Conservation (phyloP, 2,888 invertebrate genomes). For the Hydraecia micacea region DNA sequence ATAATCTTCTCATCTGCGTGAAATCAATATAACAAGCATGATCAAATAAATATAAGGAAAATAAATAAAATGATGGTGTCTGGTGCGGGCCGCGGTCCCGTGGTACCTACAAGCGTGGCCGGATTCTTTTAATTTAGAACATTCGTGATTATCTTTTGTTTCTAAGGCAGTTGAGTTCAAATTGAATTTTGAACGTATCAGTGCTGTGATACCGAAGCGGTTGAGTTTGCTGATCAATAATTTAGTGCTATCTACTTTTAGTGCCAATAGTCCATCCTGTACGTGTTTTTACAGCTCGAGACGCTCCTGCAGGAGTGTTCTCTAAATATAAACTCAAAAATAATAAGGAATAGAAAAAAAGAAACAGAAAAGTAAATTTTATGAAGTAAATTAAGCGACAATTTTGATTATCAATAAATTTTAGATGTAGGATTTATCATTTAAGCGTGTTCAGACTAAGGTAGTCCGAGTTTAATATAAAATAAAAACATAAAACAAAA, state of each 20-base stretch:
- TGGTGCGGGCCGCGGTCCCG: conserved; percentile 84
- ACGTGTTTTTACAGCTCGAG: conserved; percentile 74
- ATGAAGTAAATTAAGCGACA: conserved; percentile 41
- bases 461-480: conserved; percentile 38
- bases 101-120: conserved; percentile 66
- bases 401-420: conserved; percentile 40
- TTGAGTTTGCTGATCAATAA: conserved; percentile 69
- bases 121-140: conserved; percentile 36
- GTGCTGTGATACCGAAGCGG: conserved; percentile 76
- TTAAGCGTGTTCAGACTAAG: conserved; percentile 19
- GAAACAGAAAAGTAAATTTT: conserved; percentile 58
- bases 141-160: conserved; percentile 47
- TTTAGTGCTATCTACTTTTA: conserved; percentile 77
- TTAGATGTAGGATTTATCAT: conserved; percentile 25
- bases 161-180: conserved; percentile 54
- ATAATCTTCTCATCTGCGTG: conserved; percentile 81
- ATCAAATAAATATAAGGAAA: conserved; percentile 76
- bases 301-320: conserved; percentile 56
- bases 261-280: conserved; percentile 81
- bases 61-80: conserved; percentile 74
- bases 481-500: conserved; percentile 42
- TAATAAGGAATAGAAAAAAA: conserved; percentile 61
- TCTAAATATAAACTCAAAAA: conserved; percentile 59
- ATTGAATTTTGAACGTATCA: conserved; percentile 63
- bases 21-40: conserved; percentile 84